Evolutionary conservation across 2,888 invertebrate genomes (phyloP).

Genomic region (Drosophila anceps): DNA sequence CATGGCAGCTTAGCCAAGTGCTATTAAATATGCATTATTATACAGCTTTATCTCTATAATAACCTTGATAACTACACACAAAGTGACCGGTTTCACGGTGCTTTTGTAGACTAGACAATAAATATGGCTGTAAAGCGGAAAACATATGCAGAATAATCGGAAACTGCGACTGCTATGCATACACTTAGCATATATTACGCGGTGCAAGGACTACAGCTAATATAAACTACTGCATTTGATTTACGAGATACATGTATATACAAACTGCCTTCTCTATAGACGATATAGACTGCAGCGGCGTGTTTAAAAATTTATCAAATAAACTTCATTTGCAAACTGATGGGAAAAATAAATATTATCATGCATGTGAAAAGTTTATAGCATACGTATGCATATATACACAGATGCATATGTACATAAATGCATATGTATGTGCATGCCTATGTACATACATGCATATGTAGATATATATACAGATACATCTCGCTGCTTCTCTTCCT

Average conservation of each 20-base stretch:
- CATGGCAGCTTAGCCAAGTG: constrained; percentile 10
- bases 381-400: neutral
- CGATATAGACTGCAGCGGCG: constrained; percentile 6
- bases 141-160: constrained; percentile 23
- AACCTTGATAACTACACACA: constrained; percentile 58
- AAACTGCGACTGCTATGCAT: constrained; percentile 36
- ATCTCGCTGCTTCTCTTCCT: neutral
- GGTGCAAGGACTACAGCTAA: constrained; percentile 37
- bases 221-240: constrained; percentile 27
- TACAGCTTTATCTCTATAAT: constrained; percentile 39
- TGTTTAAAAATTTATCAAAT: constrained; percentile 1
- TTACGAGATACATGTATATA: constrained; percentile 12
- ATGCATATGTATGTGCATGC: neutral
- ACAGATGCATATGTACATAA: neutral
- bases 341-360: neutral
- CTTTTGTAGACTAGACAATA: neutral
- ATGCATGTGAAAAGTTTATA: neutral
- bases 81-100: constrained; percentile 38
- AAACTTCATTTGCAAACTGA: constrained; percentile 1
- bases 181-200: constrained; percentile 27
- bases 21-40: constrained; percentile 67
- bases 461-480: neutral
- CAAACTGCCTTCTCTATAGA: neutral
- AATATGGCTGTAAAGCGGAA: constrained; percentile 8
- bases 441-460: no score